Evolutionary conservation across 2,888 invertebrate genomes (phyloP), one percentile per base, ranked within the genome.

Genomic region (Limenitis arthemis): DNA sequence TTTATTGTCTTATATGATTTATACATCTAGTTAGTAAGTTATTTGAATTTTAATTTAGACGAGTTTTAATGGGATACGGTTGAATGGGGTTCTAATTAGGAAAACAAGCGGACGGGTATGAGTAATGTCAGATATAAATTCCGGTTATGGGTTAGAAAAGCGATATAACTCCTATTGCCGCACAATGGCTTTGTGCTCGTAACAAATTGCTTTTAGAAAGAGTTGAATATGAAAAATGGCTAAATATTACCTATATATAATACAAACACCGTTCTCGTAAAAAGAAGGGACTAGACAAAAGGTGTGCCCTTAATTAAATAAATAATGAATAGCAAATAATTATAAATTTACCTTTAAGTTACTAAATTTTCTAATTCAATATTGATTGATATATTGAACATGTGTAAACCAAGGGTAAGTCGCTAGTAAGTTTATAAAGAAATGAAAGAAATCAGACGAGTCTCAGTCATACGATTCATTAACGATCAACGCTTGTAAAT

Each of bases 21-120:
- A 86, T 85, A 79, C 61, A 65, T 79, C 84, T 85, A 86, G 85
- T 86, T 86, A 85, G 85, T 85, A 84, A 85, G 83, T 86, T 85
- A 85, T 85, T 85, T 68, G 77, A 80, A 74, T 85, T 86, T 86
- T 85, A 85, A 85, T 86, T 86, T 86, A 79, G 81, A 79, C 77
- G 78, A 75, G 78, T 77, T 85, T 85, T 85, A 86, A 86, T 85
- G 83, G 84, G 79, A 69, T 77, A 70, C 74, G 76, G 64, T 70
- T 86, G 86, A 86, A 86, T 86, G 85, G 81, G 67, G 47, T 85
- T 85, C 79, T 86, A 84, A 86, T 86, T 84, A 84, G 77, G 77
- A 83, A 84, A 85, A 85, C 83, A 83, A 81, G 74, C 75, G 72
- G 69, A 71, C 67, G 60, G 71, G 69, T 67, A 76, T 85, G 84